Evolutionary conservation across 2,888 invertebrate genomes (phyloP).

Genomic region (Melieria omissa): DNA sequence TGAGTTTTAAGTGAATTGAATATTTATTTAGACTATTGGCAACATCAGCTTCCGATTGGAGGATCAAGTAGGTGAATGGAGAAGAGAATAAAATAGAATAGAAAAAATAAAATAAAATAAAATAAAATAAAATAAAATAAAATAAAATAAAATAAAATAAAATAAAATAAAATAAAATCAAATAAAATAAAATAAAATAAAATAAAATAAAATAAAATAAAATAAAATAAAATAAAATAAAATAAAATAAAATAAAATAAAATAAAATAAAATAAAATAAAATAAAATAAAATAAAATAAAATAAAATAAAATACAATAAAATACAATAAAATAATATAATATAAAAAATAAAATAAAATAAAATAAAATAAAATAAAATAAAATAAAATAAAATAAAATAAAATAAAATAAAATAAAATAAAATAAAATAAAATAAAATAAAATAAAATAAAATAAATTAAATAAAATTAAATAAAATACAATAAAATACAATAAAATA

Average conservation of each 20-base stretch:
- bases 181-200: not conserved
- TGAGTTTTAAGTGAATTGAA: too few species aligned
- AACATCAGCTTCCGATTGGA: too few species aligned
- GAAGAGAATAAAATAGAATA: not conserved
- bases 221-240: not conserved
- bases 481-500: not conserved
- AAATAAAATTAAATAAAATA: not conserved
- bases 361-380: too few species aligned
- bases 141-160: not conserved
- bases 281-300: conserved; percentile 3
- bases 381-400: not conserved
- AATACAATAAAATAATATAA: not conserved
- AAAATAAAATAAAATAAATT: not conserved
- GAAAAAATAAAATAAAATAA: not conserved
- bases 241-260: not conserved
- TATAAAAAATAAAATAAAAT: not conserved
- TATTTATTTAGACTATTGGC: too few species aligned
- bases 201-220: not conserved
- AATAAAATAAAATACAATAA: too few species aligned
- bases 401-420: not conserved
- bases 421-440: not conserved
- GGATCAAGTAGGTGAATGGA: not conserved
- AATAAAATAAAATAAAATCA: not conserved
- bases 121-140: not conserved
- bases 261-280: not conserved